These are phyloP conservation scores for Drosophila insularis DNA, from an alignment of 1,140 invertebrate species.

Conservation along the genomic window DNA sequence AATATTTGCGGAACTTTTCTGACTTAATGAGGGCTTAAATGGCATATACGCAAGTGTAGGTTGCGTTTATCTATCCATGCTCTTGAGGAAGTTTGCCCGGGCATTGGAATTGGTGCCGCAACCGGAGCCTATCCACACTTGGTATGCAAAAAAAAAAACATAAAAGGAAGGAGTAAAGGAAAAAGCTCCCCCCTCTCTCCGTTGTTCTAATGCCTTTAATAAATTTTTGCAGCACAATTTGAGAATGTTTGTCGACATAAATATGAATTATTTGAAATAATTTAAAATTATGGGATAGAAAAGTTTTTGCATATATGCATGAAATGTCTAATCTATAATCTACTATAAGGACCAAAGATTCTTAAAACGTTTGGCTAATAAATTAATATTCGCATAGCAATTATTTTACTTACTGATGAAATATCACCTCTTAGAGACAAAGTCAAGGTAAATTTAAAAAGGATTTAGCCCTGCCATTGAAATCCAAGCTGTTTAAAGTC, in stretches of 20 bases:
- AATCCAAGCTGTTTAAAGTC: not conserved
- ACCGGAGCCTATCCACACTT: not conserved
- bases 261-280: not conserved
- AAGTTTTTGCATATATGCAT: not conserved
- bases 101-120: slow-evolving; percentile 4
- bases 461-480: too few relatives aligned
- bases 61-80: slow-evolving; percentile 17
- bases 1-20: slow-evolving; percentile 57
- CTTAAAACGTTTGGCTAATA: too few relatives aligned
- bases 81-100: slow-evolving; percentile 7
- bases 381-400: too few relatives aligned
- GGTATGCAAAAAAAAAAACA: not conserved
- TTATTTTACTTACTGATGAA: too few relatives aligned
- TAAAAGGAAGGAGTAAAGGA: not conserved
- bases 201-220: not conserved
- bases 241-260: not conserved
- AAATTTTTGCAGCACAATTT: not conserved
- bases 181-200: not conserved
- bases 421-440: too few relatives aligned
- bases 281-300: not conserved
- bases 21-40: slow-evolving; percentile 64
- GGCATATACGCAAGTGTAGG: slow-evolving; percentile 35
- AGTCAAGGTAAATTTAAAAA: too few relatives aligned
- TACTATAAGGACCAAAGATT: too few relatives aligned
- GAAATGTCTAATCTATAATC: not conserved